Percentiles rank a stretch among this genome's conserved stretches.
These are phyloP conservation scores for Muscicapa adusta DNA, from an alignment of 2,113 vertebrate species.

Conservation along the genomic window DNA sequence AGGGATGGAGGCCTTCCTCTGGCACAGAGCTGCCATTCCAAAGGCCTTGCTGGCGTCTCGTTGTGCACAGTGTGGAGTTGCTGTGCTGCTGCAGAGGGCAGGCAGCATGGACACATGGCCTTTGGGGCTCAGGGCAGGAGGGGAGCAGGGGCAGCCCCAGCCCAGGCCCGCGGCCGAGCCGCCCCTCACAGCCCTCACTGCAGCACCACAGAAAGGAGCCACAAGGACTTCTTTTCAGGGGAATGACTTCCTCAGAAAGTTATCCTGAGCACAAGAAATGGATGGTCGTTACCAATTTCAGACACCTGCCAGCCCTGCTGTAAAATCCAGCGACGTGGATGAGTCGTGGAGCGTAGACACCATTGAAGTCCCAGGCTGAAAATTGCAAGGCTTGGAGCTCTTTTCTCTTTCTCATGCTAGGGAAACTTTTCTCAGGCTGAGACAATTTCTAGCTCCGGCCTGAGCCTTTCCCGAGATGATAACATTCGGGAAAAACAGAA, in stretches of 20 bases:
- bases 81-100: neutral
- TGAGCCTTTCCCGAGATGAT: no score
- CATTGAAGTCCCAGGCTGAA: no score
- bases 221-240: neutral
- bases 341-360: fast-evolving
- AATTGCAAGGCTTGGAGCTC: no score
- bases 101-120: neutral
- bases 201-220: neutral
- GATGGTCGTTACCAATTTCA: neutral
- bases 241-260: neutral
- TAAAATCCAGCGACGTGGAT: neutral
- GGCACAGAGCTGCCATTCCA: neutral
- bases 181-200: neutral
- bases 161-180: neutral
- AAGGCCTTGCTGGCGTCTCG: neutral
- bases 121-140: neutral
- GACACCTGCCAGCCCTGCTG: neutral
- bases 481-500: no score
- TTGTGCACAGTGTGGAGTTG: neutral
- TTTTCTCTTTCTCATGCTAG: no score
- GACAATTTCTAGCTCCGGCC: no score
- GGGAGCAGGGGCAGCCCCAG: neutral
- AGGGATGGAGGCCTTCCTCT: neutral
- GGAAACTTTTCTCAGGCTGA: no score
- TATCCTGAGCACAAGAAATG: neutral